These are phyloP conservation scores for Hyperoodon ampullatus DNA, from an alignment of 2,113 vertebrate species.

Conservation along the genomic window DNA sequence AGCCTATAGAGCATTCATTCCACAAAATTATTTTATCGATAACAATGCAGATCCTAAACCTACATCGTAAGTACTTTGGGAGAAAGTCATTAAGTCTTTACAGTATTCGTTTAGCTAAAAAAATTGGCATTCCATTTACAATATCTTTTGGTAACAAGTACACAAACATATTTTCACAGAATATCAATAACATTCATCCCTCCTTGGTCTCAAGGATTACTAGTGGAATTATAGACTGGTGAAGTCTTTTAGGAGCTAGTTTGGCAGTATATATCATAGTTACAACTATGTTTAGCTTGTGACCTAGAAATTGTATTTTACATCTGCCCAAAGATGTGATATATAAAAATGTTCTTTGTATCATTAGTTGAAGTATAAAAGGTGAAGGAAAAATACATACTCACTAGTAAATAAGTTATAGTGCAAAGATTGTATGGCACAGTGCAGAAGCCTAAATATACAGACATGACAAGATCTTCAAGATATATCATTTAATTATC, in stretches of 20 bases:
- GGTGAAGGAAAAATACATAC: rapidly evolving
- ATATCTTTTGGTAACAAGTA: neutral
- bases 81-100: conserved; percentile 11
- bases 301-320: neutral
- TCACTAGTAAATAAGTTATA: neutral
- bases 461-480: neutral
- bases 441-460: neutral
- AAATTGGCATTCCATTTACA: neutral
- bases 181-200: neutral
- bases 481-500: neutral
- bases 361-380: neutral
- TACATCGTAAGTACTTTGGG: neutral
- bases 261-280: neutral
- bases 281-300: neutral
- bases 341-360: neutral
- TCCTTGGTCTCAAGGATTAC: neutral
- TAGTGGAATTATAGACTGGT: neutral
- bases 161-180: neutral
- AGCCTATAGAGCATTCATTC: neutral
- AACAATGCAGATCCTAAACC: neutral
- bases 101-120: neutral
- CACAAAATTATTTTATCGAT: neutral
- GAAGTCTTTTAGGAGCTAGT: neutral
- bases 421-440: neutral
- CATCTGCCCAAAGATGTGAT: neutral